Percentiles rank a stretch among this genome's conserved stretches.
Conservation (phyloP, 2,888 invertebrate species). For the Linnaemya tessellans region DNA sequence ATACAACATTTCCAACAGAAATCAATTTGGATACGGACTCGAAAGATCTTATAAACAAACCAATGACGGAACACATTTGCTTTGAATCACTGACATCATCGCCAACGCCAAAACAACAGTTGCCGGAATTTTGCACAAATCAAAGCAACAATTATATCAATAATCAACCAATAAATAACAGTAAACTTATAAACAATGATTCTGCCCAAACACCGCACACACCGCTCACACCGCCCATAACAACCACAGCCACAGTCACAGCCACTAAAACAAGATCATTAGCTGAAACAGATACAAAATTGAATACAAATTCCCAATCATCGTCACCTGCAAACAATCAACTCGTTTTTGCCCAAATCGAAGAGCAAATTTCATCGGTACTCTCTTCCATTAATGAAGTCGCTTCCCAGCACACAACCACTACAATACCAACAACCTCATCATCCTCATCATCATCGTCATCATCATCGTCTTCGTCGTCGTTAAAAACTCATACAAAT, state of each 20-base stretch:
- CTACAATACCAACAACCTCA: slow-evolving; percentile 13
- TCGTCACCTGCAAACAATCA: slow-evolving; percentile 62
- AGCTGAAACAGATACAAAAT: slow-evolving; percentile 56
- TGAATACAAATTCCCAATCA: slow-evolving; percentile 44
- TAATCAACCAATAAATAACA: slow-evolving; percentile 53
- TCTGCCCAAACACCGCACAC: slow-evolving; percentile 37
- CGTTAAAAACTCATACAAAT: slow-evolving; percentile 48
- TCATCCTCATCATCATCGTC: slow-evolving; percentile 17
- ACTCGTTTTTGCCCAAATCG: slow-evolving; percentile 68
- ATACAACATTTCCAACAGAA: slow-evolving; percentile 64
- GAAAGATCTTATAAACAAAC: slow-evolving; percentile 76
- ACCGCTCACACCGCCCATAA: slow-evolving; percentile 35
- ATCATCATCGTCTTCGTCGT: slow-evolving; percentile 16
- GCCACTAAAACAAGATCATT: slow-evolving; percentile 61
- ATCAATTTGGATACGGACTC: slow-evolving; percentile 79
- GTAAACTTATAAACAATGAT: slow-evolving; percentile 53
- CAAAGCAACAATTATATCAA: slow-evolving; percentile 59
- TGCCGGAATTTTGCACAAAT: slow-evolving; percentile 74
- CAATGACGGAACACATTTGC: slow-evolving; percentile 64
- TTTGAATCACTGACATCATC: slow-evolving; percentile 58
- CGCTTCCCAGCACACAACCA: slow-evolving; percentile 44
- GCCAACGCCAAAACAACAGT: slow-evolving; percentile 70
- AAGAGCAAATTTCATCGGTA: slow-evolving; percentile 68
- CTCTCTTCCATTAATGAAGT: slow-evolving; percentile 62
- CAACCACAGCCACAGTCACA: slow-evolving; percentile 58